phyloP scores from a whole-genome alignment of 1,140 invertebrate genomes.

The Cotesia typhae region DNA sequence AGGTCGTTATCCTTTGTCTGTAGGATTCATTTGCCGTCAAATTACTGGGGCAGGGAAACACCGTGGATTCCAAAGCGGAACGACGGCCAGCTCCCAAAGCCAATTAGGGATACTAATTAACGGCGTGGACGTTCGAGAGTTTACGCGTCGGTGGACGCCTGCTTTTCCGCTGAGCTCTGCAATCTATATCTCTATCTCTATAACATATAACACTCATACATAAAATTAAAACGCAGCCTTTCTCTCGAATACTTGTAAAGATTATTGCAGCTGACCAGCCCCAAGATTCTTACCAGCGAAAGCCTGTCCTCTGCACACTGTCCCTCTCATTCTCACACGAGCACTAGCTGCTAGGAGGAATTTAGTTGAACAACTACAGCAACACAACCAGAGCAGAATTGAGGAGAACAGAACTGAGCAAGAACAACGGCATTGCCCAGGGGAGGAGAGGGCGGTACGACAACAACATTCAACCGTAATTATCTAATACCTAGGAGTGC shows the following conservation, averaged over 20 bases:
- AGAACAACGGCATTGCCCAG: slow-evolving; percentile 17
- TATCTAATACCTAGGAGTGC: slow-evolving; percentile 53
- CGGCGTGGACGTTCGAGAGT: slow-evolving; percentile 33
- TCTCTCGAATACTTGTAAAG: background rate
- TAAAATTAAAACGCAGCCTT: background rate
- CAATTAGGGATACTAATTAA: slow-evolving; percentile 40
- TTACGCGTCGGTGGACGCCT: slow-evolving; percentile 35
- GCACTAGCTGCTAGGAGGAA: background rate
- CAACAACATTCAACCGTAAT: slow-evolving; percentile 46
- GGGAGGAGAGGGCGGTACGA: slow-evolving; percentile 44
- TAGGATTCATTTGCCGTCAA: slow-evolving; percentile 34
- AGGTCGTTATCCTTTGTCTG: slow-evolving; percentile 36
- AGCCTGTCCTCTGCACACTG: background rate
- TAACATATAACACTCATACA: background rate
- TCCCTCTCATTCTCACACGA: slow-evolving; percentile 14
- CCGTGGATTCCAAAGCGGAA: slow-evolving; percentile 30
- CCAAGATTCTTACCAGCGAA: slow-evolving; percentile 9
- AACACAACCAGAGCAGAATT: background rate
- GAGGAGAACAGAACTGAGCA: background rate
- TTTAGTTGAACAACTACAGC: slow-evolving; percentile 1
- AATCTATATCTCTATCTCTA: background rate
- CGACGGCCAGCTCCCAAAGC: slow-evolving; percentile 20
- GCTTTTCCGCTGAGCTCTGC: slow-evolving; percentile 28
- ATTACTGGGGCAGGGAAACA: slow-evolving; percentile 34
- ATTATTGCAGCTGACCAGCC: background rate